Conservation (phyloP, 2,888 invertebrate species). For the Horisme vitalbata region DNA sequence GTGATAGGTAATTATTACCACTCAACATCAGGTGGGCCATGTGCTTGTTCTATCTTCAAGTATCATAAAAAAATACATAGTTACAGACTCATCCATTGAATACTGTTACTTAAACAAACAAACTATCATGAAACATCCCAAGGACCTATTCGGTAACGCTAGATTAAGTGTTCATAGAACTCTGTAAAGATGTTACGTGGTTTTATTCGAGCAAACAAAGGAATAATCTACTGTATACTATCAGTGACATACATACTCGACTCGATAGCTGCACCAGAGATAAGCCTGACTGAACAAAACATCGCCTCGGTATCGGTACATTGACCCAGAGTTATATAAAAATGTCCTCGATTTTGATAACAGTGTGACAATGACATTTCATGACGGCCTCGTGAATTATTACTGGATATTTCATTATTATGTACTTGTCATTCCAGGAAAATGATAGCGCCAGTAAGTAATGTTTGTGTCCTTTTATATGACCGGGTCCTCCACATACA, state of each 20-base stretch:
- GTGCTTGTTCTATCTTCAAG: no score
- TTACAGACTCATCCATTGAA: no score
- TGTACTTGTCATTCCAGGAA: conserved; percentile 24
- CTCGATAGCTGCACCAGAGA: conserved; percentile 64
- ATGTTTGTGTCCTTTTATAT: conserved; percentile 15
- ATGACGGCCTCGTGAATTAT: conserved; percentile 51
- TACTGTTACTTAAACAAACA: no score
- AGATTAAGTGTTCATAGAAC: conserved; percentile 21
- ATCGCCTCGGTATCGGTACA: conserved; percentile 78
- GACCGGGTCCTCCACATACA: conserved; percentile 14
- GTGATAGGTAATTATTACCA: no score
- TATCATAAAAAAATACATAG: no score
- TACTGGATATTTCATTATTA: conserved; percentile 32
- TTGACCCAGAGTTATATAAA: conserved; percentile 82
- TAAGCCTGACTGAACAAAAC: conserved; percentile 75
- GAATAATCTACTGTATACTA: conserved; percentile 52
- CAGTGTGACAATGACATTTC: conserved; percentile 77
- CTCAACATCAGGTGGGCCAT: no score
- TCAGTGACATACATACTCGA: conserved; percentile 76
- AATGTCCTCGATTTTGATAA: conserved; percentile 76
- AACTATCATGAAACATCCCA: background rate
- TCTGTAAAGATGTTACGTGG: conserved; percentile 42
- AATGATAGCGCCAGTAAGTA: conserved; percentile 5
- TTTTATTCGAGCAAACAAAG: conserved; percentile 57
- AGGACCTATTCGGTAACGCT: conserved; percentile 1